Conservation (phyloP, 1,140 invertebrate genomes). For the Leptinotarsa undecemlineata region DNA sequence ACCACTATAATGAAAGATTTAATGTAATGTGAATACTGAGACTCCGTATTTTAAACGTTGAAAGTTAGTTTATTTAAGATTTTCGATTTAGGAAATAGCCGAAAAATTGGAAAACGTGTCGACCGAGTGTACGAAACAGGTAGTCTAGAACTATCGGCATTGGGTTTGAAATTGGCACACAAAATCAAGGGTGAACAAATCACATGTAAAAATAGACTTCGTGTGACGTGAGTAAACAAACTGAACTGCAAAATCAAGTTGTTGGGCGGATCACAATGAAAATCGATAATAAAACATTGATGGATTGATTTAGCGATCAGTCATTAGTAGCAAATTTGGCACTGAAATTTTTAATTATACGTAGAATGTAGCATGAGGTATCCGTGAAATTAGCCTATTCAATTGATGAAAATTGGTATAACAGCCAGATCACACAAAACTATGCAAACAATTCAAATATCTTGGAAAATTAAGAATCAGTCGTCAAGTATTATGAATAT, state of each 20-base stretch:
- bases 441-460: too few species aligned
- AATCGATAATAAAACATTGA: too few species aligned
- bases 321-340: too few species aligned
- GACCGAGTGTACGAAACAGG: not conserved
- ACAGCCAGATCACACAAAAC: too few species aligned
- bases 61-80: not conserved
- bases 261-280: too few species aligned
- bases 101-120: not conserved
- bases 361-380: too few species aligned
- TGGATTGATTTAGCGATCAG: too few species aligned
- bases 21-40: not conserved
- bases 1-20: not conserved
- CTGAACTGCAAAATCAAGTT: not conserved
- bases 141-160: constrained; percentile 1
- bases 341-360: too few species aligned
- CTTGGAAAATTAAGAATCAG: too few species aligned
- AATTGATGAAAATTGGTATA: too few species aligned
- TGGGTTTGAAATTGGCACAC: not conserved
- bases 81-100: not conserved
- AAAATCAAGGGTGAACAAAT: constrained; percentile 21
- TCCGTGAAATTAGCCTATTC: too few species aligned
- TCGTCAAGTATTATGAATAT: too few species aligned
- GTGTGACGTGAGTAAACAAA: constrained; percentile 21
- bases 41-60: not conserved
- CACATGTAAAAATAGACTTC: constrained; percentile 25